These are phyloP conservation scores for Linnaemya vulpina DNA, from an alignment of 2,888 invertebrate species.

Conservation along the genomic window DNA sequence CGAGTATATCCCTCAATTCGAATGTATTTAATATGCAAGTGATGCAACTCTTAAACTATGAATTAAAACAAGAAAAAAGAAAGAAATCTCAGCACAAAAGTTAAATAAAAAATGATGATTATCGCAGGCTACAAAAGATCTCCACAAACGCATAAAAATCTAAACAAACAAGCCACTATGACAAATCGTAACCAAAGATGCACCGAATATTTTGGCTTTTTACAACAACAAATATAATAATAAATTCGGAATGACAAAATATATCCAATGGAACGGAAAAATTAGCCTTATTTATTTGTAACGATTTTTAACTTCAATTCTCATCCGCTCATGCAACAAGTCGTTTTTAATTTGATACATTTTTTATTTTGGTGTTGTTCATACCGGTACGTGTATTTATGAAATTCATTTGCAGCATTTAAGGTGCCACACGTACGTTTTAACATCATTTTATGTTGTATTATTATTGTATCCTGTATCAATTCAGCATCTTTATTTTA, in stretches of 20 bases:
- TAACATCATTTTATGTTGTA: conserved; percentile 63
- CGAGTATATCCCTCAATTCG: conserved; percentile 9
- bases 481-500: conserved; percentile 43
- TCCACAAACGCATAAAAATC: conserved; percentile 13
- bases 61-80: conserved; percentile 50
- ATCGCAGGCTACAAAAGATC: conserved; percentile 49
- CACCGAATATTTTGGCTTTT: conserved; percentile 35
- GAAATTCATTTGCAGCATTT: conserved; percentile 62
- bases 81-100: conserved; percentile 56
- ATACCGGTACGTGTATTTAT: conserved; percentile 5
- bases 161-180: conserved; percentile 64
- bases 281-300: conserved; percentile 60
- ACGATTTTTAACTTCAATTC: background rate
- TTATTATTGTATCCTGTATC: conserved; percentile 52
- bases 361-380: background rate
- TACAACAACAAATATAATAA: conserved; percentile 15
- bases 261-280: conserved; percentile 54
- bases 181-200: conserved; percentile 69
- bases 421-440: conserved; percentile 73
- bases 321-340: conserved; percentile 50
- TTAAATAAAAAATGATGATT: conserved; percentile 60
- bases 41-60: conserved; percentile 74
- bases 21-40: conserved; percentile 81
- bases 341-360: background rate
- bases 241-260: conserved; percentile 18